These are phyloP conservation scores for Meloidogyne chitwoodi DNA, from an alignment of 1,140 invertebrate species.

Conservation along the genomic window DNA sequence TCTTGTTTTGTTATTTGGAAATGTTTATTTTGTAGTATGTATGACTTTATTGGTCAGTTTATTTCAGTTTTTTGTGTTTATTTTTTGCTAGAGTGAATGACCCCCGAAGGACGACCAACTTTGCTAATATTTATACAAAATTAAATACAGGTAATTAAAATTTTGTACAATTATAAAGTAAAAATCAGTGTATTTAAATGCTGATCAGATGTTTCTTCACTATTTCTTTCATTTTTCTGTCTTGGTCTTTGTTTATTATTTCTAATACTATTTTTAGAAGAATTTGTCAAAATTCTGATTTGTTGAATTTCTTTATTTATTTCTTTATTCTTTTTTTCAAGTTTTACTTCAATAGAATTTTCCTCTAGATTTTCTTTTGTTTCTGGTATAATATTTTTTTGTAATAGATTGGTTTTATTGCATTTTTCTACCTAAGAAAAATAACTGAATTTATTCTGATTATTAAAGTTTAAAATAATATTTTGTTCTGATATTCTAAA, in stretches of 20 bases:
- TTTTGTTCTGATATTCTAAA: not conserved
- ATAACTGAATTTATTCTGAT: not conserved
- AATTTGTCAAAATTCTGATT: not conserved
- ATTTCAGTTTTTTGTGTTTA: too few relatives aligned
- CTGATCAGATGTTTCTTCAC: not conserved
- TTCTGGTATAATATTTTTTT: not conserved
- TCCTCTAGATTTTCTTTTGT: not conserved
- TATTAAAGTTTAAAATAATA: not conserved
- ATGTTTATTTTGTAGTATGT: too few relatives aligned
- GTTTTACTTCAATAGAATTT: not conserved
- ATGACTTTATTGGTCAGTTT: too few relatives aligned
- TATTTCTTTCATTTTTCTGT: not conserved
- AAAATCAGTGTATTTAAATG: not conserved
- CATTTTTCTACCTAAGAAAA: not conserved
- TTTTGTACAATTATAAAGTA: not conserved
- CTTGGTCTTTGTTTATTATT: too few relatives aligned
- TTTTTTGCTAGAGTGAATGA: too few relatives aligned
- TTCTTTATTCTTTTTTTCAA: not conserved
- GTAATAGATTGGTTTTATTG: not conserved
- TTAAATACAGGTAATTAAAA: too few relatives aligned
- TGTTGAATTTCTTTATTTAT: not conserved
- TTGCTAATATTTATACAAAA: too few relatives aligned
- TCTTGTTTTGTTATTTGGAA: too few relatives aligned
- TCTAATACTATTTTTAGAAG: not conserved
- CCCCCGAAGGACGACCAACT: too few relatives aligned